Base-by-base conservation (phyloP, 2,113 vertebrate species). In the Pithys albifrons region DNA sequence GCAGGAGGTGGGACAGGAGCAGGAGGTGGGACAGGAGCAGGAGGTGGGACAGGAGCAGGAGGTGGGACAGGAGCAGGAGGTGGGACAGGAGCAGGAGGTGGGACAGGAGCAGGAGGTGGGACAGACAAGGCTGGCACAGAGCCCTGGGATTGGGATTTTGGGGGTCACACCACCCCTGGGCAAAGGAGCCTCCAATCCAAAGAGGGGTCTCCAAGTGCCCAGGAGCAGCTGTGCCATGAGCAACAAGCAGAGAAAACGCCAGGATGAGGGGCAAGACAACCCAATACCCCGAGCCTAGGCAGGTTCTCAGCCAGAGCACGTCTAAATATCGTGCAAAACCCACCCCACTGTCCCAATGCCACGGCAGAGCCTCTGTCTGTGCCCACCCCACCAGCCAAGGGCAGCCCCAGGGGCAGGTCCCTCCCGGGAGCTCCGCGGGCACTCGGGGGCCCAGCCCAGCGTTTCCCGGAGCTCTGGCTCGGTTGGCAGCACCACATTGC, bases 401-500 rank as follows among this genome's bases (percentile, higher is more conserved):
- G 52, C 76, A n/a, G 51, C 58, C 29, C 28, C 8, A 1, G 49
- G n/a, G 70, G 39, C 5, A 27, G 61, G 15, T 9, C n/a, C 18
- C 49, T 12, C 16, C 3, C 31, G 41, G 13, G 41, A 43, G 41
- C 41, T 43, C 41, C 6, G 41, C 41, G 41, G 41, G 41, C 41
- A 43, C 41, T 43, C 41, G 14, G 41, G 41, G 41, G 41, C 6
- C 41, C 80, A 17, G 48, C 14, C 4, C 31, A 37, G 31, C 12
- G 25, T 80, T 37, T 23, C 25, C 62, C 27, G 9, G 3, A 7
- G 8, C 10, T 17, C 16, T 2, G 3, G 14, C 19, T 25, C 37
- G 1, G 10, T 93, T 25, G 10, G 71, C 20, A 35, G 96, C 78
- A 9, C 97, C 96, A 97, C 95, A 97, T 88, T 95, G 97, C 98